Evolutionary conservation across 2,113 vertebrate species (phyloP), one percentile per base, ranked within the genome.

Genomic region (Eurypyga helias): DNA sequence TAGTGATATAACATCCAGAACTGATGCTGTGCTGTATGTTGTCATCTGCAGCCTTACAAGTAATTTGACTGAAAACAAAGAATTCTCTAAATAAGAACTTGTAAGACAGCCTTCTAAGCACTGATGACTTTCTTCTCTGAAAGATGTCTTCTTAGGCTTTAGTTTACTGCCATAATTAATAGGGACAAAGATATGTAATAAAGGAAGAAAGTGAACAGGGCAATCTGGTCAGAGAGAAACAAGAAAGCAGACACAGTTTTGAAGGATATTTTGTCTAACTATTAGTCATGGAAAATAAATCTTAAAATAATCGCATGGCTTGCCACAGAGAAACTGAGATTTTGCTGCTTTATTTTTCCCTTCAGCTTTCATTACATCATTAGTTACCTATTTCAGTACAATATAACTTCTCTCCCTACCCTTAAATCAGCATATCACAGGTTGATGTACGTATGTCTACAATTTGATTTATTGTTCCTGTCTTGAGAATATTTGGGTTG

Each of bases 361-460:
- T 43, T 77, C 87, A 65, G 21, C 7, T 81, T 67, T 60, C 24
- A 57, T 77, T 45, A 29, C 5, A 17, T 43, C 15, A 0, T 78
- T 82, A 64, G 6, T 19, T 61, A 80, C 9, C 41, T 71, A 36
- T 71, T 87, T 80, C 17, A 48, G 8, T 34, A 43, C 1, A 57
- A 54, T 9, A 33, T 43, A 77, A 17, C 15, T 31, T 8, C 5
- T 3, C 12, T 4, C 1, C 10, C 2, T 5, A 29, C 7, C 19
- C 29, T 60, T 69, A 69, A 80, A 43, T 87, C 43, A 60, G 17
- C 13, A 38, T 61, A 52, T 7, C 19, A 25, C 6, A 55, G 36
- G 15, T 55, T 60, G 43, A 7, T 38, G 7, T 48, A 16, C 41
- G 5, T 34, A 46, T 45, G 16, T 45, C 29, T 80, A 21, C 2